Base-by-base conservation (phyloP, 2,888 invertebrate species). In the Noctua janthina region DNA sequence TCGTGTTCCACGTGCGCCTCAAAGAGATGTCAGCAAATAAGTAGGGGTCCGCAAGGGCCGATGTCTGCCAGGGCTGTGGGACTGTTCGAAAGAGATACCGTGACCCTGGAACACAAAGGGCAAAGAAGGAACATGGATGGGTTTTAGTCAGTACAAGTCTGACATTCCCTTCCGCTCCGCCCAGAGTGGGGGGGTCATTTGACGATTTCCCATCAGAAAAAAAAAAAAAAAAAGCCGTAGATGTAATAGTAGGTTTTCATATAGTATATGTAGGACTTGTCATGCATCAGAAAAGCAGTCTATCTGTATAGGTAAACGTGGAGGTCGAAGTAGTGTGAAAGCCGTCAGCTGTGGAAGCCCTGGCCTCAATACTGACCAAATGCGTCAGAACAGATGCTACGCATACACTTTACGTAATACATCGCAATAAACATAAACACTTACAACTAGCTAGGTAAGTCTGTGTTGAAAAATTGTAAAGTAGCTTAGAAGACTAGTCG, bases 341-440 rank as follows among this genome's bases (percentile, higher is more conserved):
- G 29, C 67, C 43, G 71, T 71, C 81, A 67, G 70, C 54, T 71
- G 66, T 43, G 62, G 62, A 51, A 85, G 73, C 76, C 85, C 49
- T 85, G 85, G 78, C 85, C 85, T 82, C 67, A 66, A 85, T 85
- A 74, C 71, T 51, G 76, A 56, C 39, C 62, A 62, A 74, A 68
- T 76, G 78, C 71, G 74, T 82, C 82, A 82, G 29, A 72, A 64
- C 71, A 46, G 49, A 74, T 70, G 72, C 39, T 46, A 69, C 51
- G 17, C 17, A 15, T 74, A 75, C 43, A 68, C 2, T 67, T 64
- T 43, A 62, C 77, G 66, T 77, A 73, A 66, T 59, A 69, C 43
- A 43, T 39, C 10, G 62, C 8, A 49, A 56, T 59, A n/a, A 8
- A 39, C 2, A 35, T 35, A 35, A 66, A 64, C 62, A 62, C 8